A percentile compares a stretch with the other conserved stretches of the same genome.
phyloP scores from a whole-genome alignment of 2,888 invertebrate species.

The Stenchaetothrips biformis region DNA sequence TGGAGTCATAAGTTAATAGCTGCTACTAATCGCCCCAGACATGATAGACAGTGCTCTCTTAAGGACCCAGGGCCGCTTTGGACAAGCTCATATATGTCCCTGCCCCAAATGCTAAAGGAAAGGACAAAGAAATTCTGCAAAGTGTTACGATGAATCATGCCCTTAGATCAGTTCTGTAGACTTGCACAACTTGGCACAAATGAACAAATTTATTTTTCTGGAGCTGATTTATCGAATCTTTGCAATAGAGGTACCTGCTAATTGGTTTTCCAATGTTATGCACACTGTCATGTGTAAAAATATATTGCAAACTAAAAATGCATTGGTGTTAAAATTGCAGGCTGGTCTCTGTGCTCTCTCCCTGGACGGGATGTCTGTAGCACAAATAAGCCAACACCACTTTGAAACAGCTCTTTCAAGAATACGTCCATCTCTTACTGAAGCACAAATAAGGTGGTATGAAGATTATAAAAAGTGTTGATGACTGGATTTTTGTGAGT shows the following conservation, averaged over 20 bases:
- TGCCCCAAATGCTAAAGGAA: constrained; percentile 53
- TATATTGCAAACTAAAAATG: background rate
- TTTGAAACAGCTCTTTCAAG: constrained; percentile 45
- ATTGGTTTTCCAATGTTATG: constrained; percentile 26
- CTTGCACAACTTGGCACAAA: constrained; percentile 46
- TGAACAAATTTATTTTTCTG: constrained; percentile 44
- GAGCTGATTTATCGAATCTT: constrained; percentile 59
- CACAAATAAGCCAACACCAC: constrained; percentile 44
- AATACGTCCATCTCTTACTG: constrained; percentile 47
- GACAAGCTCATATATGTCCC: constrained; percentile 58
- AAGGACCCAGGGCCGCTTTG: constrained; percentile 51
- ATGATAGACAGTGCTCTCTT: constrained; percentile 58
- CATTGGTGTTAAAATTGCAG: constrained; percentile 39
- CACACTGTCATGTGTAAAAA: background rate
- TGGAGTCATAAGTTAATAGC: constrained; percentile 57
- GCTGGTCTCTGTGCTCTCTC: constrained; percentile 57
- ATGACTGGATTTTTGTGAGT: background rate
- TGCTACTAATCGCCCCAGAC: constrained; percentile 60
- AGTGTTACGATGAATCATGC: constrained; percentile 48
- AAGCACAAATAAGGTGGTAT: constrained; percentile 46
- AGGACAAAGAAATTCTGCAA: constrained; percentile 49
- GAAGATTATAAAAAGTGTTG: constrained; percentile 39
- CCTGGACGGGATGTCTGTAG: constrained; percentile 46
- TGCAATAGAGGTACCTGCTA: constrained; percentile 45
- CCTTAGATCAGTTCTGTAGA: constrained; percentile 47